These are phyloP conservation scores for Opisthocomus hoazin DNA, from an alignment of 2,113 vertebrate genomes.

Conservation along the genomic window DNA sequence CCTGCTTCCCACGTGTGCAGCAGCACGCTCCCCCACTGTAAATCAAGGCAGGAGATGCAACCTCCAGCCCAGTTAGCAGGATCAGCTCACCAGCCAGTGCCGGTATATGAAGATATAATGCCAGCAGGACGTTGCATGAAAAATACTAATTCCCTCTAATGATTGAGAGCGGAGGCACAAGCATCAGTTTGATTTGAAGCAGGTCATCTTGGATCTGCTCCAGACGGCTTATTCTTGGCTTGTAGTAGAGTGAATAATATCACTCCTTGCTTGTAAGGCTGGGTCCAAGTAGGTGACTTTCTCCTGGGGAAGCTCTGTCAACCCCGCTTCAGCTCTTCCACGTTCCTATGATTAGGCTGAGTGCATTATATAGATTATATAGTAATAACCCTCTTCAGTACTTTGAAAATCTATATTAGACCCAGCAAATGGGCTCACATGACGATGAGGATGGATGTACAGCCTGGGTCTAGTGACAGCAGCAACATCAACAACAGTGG, in stretches of 20 bases:
- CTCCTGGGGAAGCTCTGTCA: background rate
- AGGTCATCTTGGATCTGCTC: background rate
- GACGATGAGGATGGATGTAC: background rate
- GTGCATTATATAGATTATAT: background rate
- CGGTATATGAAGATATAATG: background rate
- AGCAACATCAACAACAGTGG: background rate
- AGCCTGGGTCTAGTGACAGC: background rate
- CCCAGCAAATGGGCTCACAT: accelerated
- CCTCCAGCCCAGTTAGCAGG: background rate
- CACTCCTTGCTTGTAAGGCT: background rate
- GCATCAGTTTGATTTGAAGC: background rate
- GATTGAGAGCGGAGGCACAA: background rate
- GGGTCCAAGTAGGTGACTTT: background rate
- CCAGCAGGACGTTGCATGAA: background rate
- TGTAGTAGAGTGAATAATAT: background rate
- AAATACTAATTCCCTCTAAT: background rate
- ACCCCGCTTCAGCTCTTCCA: background rate
- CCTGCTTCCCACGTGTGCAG: background rate
- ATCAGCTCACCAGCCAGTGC: background rate
- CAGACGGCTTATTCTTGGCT: slow-evolving; percentile 7
- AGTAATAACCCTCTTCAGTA: background rate
- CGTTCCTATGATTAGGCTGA: background rate
- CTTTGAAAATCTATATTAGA: background rate
- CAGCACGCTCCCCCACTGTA: background rate
- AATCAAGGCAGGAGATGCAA: background rate